These are phyloP conservation scores for Romanogobio albipinnatus DNA, from an alignment of 2,113 vertebrate genomes.

Conservation along the genomic window DNA sequence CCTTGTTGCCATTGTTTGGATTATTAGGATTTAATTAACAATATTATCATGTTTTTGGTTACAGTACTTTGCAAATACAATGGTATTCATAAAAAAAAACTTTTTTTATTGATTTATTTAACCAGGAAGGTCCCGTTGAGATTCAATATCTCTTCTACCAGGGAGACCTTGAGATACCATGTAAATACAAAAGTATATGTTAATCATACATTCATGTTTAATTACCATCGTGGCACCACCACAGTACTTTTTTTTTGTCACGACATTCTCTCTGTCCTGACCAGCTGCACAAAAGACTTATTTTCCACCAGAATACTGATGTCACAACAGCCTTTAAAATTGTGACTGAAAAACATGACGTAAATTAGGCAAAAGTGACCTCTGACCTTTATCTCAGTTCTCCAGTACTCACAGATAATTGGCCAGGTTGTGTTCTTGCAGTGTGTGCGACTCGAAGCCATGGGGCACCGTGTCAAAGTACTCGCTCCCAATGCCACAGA, in stretches of 20 bases:
- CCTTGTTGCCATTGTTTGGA: background rate
- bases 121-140: no score
- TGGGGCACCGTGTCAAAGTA: slow-evolving; percentile 78
- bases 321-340: background rate
- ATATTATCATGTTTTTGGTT: background rate
- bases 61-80: background rate
- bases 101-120: no score
- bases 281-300: background rate
- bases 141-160: no score
- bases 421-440: slow-evolving; percentile 79
- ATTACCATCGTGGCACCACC: background rate
- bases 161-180: background rate
- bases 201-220: background rate
- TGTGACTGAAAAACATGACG: background rate
- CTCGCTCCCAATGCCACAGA: slow-evolving; percentile 78
- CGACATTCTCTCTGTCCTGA: background rate
- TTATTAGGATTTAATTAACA: background rate
- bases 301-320: background rate
- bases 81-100: background rate
- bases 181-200: background rate
- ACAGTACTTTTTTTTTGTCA: background rate
- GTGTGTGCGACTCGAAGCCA: slow-evolving; percentile 77
- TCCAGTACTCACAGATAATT: slow-evolving; percentile 60
- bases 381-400: background rate
- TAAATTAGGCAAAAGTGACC: background rate